These are phyloP conservation scores for Thyatira batis DNA, from an alignment of 2,888 invertebrate species.

Conservation along the genomic window DNA sequence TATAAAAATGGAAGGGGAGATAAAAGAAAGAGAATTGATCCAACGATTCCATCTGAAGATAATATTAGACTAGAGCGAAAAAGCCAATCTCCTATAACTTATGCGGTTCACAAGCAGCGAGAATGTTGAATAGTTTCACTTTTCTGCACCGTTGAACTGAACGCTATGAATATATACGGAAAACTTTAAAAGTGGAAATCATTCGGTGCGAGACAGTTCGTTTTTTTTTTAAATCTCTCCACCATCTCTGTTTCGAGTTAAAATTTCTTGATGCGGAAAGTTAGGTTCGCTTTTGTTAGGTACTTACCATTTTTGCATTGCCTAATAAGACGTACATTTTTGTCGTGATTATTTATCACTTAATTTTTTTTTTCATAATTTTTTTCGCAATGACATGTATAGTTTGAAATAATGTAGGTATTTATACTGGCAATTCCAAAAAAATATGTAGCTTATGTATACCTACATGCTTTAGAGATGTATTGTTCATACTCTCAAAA, in stretches of 20 bases:
- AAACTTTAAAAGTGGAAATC: conserved; percentile 71
- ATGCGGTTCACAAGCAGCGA: conserved; percentile 35
- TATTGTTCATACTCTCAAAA: too few relatives aligned
- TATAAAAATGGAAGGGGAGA: too few relatives aligned
- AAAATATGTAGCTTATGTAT: too few relatives aligned
- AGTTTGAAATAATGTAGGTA: too few relatives aligned
- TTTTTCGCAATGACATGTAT: too few relatives aligned
- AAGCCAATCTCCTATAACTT: conserved; percentile 26
- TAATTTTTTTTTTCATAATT: too few relatives aligned
- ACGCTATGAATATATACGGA: conserved; percentile 65
- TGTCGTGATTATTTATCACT: too few relatives aligned
- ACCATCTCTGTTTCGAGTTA: conserved; percentile 4
- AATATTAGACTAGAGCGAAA: conserved; percentile 4
- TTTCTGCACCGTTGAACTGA: conserved; percentile 72
- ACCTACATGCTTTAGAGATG: too few relatives aligned
- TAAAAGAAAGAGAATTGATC: too few relatives aligned
- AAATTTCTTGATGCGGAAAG: background rate
- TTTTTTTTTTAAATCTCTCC: conserved; percentile 30
- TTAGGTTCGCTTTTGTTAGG: background rate
- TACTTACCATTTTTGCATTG: background rate
- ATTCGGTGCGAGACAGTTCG: conserved; percentile 45
- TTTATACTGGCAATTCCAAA: too few relatives aligned
- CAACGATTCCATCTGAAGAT: too few relatives aligned
- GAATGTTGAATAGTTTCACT: conserved; percentile 73
- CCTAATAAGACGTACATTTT: too few relatives aligned